Evolutionary conservation across 2,888 invertebrate species (phyloP), one percentile per base, ranked within the genome.

Genomic region (Chrysolina oricalcia): DNA sequence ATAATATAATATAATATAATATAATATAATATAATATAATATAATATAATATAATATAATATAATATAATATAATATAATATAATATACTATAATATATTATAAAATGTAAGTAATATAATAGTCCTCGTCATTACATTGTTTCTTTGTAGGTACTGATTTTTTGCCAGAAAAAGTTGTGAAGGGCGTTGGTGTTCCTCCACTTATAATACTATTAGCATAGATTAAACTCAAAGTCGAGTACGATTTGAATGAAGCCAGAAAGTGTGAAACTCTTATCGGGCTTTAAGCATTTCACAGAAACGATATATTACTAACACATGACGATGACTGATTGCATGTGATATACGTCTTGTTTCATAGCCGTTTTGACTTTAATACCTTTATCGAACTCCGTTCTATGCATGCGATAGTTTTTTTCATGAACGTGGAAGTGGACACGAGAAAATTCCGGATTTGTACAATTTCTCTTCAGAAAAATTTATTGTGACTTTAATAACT

Each of bases 281-380:
- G 21, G 53, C 53, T 66, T 48, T 15, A 46, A 46, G 19, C n/a
- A 48, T 19, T 50, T 50, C 67, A 35, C 27, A 50, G 50, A 67
- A 48, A 35, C 27, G 27, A 67, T 67, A 50, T 50, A 23, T 50
- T 27, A 13, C 35, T 8, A 35, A 50, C 66, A 41, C 67, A 67
- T 50, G 35, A 67, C 35, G 67, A 67, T 67, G 50, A 67, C 48
- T 67, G 50, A 50, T 48, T 67, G 67, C 67, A 67, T 67, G 67
- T 50, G 19, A 67, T 67, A 67, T 67, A 67, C 67, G 67, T 67
- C 67, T 67, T 67, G 67, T 67, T 67, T 17, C 50, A 67, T 67
- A 50, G 48, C 50, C 67, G 15, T 66, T 23, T n/a, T 23, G 66
- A 66, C 66, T 11, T 48, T 67, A 50, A 67, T 67, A 67, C 67